These are phyloP conservation scores for Rhamnusium bicolor DNA, from an alignment of 2,888 invertebrate species.

Conservation along the genomic window DNA sequence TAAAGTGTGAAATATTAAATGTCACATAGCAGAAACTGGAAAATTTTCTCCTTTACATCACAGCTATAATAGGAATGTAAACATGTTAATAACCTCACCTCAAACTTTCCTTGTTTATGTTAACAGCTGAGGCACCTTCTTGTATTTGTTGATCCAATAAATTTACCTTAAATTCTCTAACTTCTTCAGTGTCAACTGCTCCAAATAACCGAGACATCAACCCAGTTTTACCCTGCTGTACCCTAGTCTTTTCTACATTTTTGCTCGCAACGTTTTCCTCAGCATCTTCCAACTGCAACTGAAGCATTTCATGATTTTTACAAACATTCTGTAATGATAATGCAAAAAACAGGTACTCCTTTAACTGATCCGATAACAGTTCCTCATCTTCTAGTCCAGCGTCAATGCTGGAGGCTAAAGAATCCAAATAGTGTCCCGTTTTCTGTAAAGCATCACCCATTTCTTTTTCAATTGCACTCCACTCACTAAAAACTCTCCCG, in stretches of 20 bases:
- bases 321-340: conserved; percentile 80
- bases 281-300: conserved; percentile 81
- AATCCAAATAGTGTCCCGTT: conserved; percentile 77
- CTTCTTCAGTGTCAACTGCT: conserved; percentile 83
- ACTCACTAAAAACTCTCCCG: conserved; percentile 84
- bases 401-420: conserved; percentile 65
- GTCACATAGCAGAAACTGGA: too few relatives aligned
- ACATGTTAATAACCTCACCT: conserved; percentile 72
- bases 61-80: too few relatives aligned
- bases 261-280: conserved; percentile 74
- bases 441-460: conserved; percentile 86
- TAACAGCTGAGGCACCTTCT: conserved; percentile 75
- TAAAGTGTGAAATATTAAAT: too few relatives aligned
- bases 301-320: conserved; percentile 80
- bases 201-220: conserved; percentile 84
- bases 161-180: conserved; percentile 80
- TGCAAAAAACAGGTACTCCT: conserved; percentile 87
- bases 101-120: conserved; percentile 75
- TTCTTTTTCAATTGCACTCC: conserved; percentile 86
- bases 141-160: conserved; percentile 79
- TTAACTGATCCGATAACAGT: conserved; percentile 85
- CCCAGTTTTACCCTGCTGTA: conserved; percentile 80
- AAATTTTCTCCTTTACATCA: too few relatives aligned
- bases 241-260: conserved; percentile 74
- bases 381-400: conserved; percentile 84